Conservation (phyloP, 1,140 invertebrate species). For the Ceratina calcarata region DNA sequence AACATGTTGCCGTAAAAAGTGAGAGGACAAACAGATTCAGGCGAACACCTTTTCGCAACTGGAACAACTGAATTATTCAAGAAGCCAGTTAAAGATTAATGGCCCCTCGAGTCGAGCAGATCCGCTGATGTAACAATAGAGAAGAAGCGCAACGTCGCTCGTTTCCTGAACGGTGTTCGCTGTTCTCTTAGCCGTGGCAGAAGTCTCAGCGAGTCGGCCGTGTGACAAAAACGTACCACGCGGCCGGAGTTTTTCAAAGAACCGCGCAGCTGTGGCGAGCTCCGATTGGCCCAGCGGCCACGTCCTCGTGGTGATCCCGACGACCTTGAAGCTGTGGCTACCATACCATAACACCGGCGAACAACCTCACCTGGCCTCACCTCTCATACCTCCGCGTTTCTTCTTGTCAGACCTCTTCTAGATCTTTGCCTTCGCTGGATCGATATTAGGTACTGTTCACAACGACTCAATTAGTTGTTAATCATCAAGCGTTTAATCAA, state of each 20-base stretch:
- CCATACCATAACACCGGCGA: constrained; percentile 68
- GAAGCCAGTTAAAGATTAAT: constrained; percentile 26
- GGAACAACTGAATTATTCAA: constrained; percentile 31
- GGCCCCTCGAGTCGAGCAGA: background rate
- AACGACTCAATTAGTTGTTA: constrained; percentile 1
- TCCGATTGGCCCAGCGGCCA: constrained; percentile 60
- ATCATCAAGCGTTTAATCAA: too few species aligned
- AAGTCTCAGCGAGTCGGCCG: background rate
- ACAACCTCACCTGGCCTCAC: constrained; percentile 63
- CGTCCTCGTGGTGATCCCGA: constrained; percentile 71
- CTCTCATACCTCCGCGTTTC: constrained; percentile 41
- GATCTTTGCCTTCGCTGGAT: constrained; percentile 34
- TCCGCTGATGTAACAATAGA: constrained; percentile 42
- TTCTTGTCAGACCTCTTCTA: constrained; percentile 30
- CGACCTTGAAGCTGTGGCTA: constrained; percentile 70
- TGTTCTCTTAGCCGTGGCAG: constrained; percentile 23
- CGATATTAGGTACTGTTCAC: constrained; percentile 49
- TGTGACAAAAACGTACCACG: constrained; percentile 42
- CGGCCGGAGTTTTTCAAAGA: constrained; percentile 59
- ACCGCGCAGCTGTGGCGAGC: constrained; percentile 10
- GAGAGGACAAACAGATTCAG: too few species aligned
- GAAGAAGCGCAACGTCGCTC: constrained; percentile 24
- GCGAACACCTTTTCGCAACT: constrained; percentile 8
- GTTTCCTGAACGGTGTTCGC: constrained; percentile 11
- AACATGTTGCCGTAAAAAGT: background rate